Conservation (phyloP, 2,797 vertebrate genomes). For the Galago senegalensis region DNA sequence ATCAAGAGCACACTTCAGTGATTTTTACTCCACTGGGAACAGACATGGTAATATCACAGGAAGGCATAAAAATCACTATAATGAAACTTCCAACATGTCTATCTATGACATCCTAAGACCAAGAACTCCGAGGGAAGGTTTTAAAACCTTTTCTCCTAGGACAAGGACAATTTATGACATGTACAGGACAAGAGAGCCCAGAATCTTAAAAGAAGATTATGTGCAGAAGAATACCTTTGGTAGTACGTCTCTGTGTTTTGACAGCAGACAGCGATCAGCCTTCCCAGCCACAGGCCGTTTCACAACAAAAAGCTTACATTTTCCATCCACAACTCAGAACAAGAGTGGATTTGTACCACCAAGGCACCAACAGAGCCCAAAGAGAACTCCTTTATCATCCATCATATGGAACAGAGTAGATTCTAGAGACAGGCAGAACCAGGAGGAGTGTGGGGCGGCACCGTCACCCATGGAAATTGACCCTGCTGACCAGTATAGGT, state of each 20-base stretch:
- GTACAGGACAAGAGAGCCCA: constrained; percentile 86
- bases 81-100: constrained; percentile 81
- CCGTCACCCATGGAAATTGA: constrained; percentile 88
- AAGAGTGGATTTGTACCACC: constrained; percentile 83
- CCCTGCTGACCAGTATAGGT: constrained; percentile 61
- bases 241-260: constrained; percentile 79
- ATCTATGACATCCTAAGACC: constrained; percentile 88
- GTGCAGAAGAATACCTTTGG: constrained; percentile 65
- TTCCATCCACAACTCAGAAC: constrained; percentile 78
- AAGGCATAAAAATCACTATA: constrained; percentile 80
- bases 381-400: constrained; percentile 90
- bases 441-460: constrained; percentile 82
- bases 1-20: constrained; percentile 70
- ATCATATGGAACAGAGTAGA: constrained; percentile 89
- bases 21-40: constrained; percentile 62
- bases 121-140: constrained; percentile 87
- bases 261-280: constrained; percentile 70
- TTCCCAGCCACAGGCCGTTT: constrained; percentile 77
- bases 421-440: constrained; percentile 69
- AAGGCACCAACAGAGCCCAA: constrained; percentile 86
- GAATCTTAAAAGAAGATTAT: constrained; percentile 80
- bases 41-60: constrained; percentile 53
- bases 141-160: constrained; percentile 87
- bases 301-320: constrained; percentile 88
- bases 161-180: constrained; percentile 89